These are phyloP conservation scores for Parnassius apollo DNA, from an alignment of 2,888 invertebrate species.

Conservation along the genomic window DNA sequence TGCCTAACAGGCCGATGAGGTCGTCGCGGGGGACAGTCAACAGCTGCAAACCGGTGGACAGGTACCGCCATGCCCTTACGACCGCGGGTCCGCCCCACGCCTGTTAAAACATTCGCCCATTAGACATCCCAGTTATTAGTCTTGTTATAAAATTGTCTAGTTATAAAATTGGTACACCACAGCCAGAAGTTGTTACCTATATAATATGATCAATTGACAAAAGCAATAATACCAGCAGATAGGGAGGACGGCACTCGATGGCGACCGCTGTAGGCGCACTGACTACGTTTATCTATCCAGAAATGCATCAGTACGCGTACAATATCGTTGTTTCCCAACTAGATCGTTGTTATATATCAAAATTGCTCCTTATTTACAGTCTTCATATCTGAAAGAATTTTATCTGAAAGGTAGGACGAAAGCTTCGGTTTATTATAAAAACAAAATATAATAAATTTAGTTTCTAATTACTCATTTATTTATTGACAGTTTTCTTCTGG, in stretches of 20 bases:
- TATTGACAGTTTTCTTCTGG: too few relatives aligned
- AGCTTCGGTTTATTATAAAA: too few relatives aligned
- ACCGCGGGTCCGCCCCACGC: constrained; percentile 74
- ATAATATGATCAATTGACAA: too few relatives aligned
- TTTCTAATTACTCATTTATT: too few relatives aligned
- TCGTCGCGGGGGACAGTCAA: constrained; percentile 79
- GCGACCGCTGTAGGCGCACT: constrained; percentile 88
- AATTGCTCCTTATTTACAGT: neutral
- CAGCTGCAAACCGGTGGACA: constrained; percentile 85
- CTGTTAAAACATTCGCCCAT: constrained; percentile 25
- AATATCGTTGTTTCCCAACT: constrained; percentile 22
- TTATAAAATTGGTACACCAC: too few relatives aligned
- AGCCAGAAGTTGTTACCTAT: too few relatives aligned
- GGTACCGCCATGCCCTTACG: constrained; percentile 87
- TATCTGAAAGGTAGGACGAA: neutral
- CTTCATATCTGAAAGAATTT: constrained; percentile 1
- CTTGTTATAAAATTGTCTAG: too few relatives aligned
- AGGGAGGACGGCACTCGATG: constrained; percentile 85
- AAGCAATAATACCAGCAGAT: constrained; percentile 65
- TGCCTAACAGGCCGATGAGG: constrained; percentile 56
- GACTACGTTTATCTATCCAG: constrained; percentile 92
- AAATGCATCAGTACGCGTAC: constrained; percentile 85
- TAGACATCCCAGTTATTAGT: too few relatives aligned
- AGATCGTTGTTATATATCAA: neutral
- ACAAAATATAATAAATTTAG: too few relatives aligned